Base-by-base conservation (phyloP, 1,140 invertebrate species). In the Heliconius nattereri region DNA sequence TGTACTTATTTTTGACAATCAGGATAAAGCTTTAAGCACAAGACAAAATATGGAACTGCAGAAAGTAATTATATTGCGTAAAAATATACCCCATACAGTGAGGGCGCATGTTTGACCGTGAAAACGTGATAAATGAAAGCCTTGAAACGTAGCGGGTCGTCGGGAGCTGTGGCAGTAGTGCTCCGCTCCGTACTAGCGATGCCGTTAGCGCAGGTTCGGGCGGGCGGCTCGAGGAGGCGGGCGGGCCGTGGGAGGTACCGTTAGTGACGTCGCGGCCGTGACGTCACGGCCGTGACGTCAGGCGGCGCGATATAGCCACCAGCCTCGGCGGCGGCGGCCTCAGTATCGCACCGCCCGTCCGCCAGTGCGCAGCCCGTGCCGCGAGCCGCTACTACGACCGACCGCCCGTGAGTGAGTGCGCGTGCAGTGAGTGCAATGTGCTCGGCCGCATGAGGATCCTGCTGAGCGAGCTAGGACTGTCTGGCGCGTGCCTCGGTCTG, bases 381-480 rank as follows among this genome's bases (percentile, higher is more conserved):
- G 89, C 90, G 89, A 89, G 23, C 81, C 80, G 78, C 85, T 81
- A 85, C 86, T 86, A 87, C 88, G 89, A 91, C 89, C 84, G 90
- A 89, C 83, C 83, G 90, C 89, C 83, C 80, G 92, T 92, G 89
- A 91, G 92, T 94, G 92, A 91, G 92, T 92, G 91, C 91, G 91
- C 91, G 91, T 90, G 87, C 90, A 93, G 91, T 93, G 92, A 93
- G 91, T 94, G 92, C 90, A 91, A 94, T 94, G 92, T 94, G 91
- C 91, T 89, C 81, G 86, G 87, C 93, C 94, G 94, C 94, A 95
- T 95, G 94, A 95, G 94, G 94, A 95, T 95, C 92, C 93, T 95
- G 89, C 90, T 95, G 83, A 94, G 94, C 89, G 94, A 95, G 84
- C 88, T 95, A 89, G 94, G 94, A 91, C 93, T 95, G 81, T 94